These are phyloP conservation scores for Tryphoninae sp. DNA, from an alignment of 2,888 invertebrate genomes.

Conservation along the genomic window DNA sequence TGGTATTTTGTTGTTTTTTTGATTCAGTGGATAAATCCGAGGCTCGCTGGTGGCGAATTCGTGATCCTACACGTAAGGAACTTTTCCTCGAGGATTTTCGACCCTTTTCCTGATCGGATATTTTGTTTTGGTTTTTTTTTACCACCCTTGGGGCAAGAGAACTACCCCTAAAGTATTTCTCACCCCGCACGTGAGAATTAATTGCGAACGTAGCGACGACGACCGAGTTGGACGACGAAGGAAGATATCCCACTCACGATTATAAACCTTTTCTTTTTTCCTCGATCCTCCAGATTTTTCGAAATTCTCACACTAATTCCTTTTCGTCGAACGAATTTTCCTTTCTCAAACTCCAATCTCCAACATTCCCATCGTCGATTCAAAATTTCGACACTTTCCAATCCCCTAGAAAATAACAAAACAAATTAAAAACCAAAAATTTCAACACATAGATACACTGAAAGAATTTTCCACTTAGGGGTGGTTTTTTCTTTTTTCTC, in stretches of 20 bases:
- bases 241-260: neutral
- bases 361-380: no score
- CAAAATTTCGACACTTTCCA: no score
- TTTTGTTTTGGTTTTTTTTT: slow-evolving; percentile 32
- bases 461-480: no score
- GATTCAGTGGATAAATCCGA: slow-evolving; percentile 12
- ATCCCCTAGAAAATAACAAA: no score
- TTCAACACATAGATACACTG: no score
- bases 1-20: neutral
- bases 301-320: no score
- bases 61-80: slow-evolving; percentile 28
- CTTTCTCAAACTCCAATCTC: no score
- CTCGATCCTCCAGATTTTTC: neutral
- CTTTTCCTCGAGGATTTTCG: slow-evolving; percentile 37
- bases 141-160: slow-evolving; percentile 8
- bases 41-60: slow-evolving; percentile 37
- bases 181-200: slow-evolving; percentile 48
- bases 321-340: no score
- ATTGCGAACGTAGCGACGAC: slow-evolving; percentile 21
- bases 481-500: no score
- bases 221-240: neutral
- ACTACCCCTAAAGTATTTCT: slow-evolving; percentile 1
- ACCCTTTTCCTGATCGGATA: slow-evolving; percentile 11
- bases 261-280: neutral
- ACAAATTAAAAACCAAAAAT: no score